These are phyloP conservation scores for Gila robusta DNA, from an alignment of 2,797 vertebrate genomes.

Conservation along the genomic window DNA sequence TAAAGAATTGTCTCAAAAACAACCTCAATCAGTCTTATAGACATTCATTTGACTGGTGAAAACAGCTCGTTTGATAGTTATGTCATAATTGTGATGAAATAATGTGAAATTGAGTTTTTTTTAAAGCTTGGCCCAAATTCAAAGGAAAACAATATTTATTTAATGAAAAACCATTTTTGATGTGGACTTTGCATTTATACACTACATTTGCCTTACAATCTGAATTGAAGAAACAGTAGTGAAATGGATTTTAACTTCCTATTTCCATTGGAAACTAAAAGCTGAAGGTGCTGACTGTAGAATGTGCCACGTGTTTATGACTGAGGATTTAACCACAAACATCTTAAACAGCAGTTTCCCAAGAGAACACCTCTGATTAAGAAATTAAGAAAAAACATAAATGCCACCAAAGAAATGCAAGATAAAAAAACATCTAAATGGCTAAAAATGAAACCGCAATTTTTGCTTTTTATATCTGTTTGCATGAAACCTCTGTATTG, in stretches of 20 bases:
- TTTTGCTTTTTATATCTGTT: conserved; percentile 17
- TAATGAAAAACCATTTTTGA: not conserved
- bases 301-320: conserved; percentile 23
- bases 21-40: not conserved
- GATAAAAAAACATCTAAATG: not conserved
- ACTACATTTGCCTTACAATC: not conserved
- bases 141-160: not conserved
- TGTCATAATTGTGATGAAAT: not conserved
- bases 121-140: not conserved
- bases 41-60: not conserved
- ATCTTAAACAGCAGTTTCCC: conserved; percentile 21
- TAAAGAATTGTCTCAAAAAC: not conserved
- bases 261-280: conserved; percentile 21
- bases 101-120: not conserved
- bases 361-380: conserved; percentile 11
- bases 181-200: not conserved
- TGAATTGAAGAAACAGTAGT: not conserved
- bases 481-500: not conserved
- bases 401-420: not conserved
- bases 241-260: not conserved
- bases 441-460: not conserved
- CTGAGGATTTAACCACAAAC: conserved; percentile 40
- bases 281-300: conserved; percentile 27
- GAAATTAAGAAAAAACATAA: conserved; percentile 4
- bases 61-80: not conserved